Evolutionary conservation across 2,888 invertebrate genomes (phyloP).

Genomic region (Melanchra persicariae): DNA sequence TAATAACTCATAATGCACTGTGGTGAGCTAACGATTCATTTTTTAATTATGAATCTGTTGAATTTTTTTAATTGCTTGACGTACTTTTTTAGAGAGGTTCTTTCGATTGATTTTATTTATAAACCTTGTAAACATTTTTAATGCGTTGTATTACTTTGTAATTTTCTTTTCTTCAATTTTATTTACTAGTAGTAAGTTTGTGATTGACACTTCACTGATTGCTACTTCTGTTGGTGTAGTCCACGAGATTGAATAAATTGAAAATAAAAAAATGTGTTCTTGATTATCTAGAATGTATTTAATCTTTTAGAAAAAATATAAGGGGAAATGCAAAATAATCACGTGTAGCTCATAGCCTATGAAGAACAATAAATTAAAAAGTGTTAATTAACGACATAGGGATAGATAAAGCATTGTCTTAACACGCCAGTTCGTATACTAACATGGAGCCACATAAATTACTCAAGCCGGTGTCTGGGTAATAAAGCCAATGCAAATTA

Average conservation of each 20-base stretch:
- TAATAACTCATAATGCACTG: constrained; percentile 16
- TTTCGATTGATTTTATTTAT: constrained; percentile 50
- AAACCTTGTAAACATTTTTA: constrained; percentile 41
- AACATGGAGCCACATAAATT: constrained; percentile 52
- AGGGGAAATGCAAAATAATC: background rate
- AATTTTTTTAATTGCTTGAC: constrained; percentile 44
- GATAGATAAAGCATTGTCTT: constrained; percentile 40
- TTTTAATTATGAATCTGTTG: constrained; percentile 36
- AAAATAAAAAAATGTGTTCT: background rate
- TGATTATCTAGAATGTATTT: background rate
- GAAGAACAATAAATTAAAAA: background rate
- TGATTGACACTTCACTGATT: constrained; percentile 40
- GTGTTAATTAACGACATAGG: background rate
- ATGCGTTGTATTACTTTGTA: constrained; percentile 24
- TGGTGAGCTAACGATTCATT: constrained; percentile 36
- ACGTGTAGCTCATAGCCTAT: background rate
- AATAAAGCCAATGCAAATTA: constrained; percentile 73
- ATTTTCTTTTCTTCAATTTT: constrained; percentile 40
- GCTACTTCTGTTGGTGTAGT: background rate
- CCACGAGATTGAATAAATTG: background rate
- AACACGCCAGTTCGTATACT: constrained; percentile 33
- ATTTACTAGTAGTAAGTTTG: constrained; percentile 15
- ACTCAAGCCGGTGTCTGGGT: constrained; percentile 61
- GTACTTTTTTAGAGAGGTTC: constrained; percentile 6
- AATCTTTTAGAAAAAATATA: background rate